These are phyloP conservation scores for Spongilla lacustris DNA, from an alignment of 37 sponge, comb jelly and placozoan species.

Conservation along the genomic window DNA sequence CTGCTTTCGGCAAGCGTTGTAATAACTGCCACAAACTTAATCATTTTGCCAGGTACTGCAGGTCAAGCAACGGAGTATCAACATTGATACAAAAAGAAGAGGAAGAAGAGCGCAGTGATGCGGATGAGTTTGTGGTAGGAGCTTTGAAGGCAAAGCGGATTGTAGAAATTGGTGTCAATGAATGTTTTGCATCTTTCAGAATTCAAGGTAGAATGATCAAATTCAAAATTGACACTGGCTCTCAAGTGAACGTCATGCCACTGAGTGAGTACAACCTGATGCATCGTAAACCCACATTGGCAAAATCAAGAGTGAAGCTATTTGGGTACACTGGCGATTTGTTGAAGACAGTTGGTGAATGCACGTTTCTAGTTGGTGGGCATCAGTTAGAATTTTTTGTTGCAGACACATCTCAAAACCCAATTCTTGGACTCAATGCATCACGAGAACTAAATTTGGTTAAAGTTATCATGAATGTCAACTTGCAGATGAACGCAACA, in stretches of 20 bases:
- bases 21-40: conserved; percentile 57
- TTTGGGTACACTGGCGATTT: not conserved
- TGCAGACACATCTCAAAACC: not conserved
- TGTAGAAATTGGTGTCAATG: not conserved
- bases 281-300: not conserved
- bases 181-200: not conserved
- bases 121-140: not conserved
- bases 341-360: not conserved
- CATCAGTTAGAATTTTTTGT: not conserved
- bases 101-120: not conserved
- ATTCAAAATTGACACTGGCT: not conserved
- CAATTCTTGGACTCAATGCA: conserved; percentile 1
- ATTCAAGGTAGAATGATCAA: not conserved
- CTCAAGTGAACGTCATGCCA: not conserved
- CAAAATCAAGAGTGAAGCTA: not conserved
- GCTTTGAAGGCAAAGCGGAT: not conserved
- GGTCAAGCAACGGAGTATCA: not conserved
- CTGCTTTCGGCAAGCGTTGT: conserved; percentile 63
- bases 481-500: not conserved
- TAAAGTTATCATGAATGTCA: not conserved
- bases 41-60: conserved; percentile 54
- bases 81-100: not conserved
- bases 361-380: not conserved
- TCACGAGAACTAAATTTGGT: not conserved
- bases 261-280: not conserved